These are phyloP conservation scores for Hemithea aestivaria DNA, from an alignment of 2,888 invertebrate species.

Conservation along the genomic window DNA sequence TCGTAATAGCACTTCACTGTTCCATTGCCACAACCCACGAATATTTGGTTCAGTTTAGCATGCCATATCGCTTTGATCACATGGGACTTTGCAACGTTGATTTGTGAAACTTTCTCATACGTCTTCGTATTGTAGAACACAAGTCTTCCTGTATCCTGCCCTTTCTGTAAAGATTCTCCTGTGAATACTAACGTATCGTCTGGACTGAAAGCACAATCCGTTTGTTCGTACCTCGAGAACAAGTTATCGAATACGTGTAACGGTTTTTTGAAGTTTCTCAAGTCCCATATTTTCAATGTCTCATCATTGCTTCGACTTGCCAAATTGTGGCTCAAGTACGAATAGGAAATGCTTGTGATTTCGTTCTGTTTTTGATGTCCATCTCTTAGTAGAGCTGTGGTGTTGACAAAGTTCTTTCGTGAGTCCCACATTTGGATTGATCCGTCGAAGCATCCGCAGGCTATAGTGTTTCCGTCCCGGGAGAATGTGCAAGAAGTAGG, in stretches of 20 bases:
- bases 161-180: conserved; percentile 88
- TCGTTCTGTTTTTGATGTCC: conserved; percentile 90
- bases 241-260: conserved; percentile 84
- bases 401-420: conserved; percentile 93
- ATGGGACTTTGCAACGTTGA: conserved; percentile 88
- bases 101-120: conserved; percentile 85
- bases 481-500: conserved; percentile 92
- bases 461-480: conserved; percentile 91
- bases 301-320: conserved; percentile 94
- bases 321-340: conserved; percentile 89
- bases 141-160: conserved; percentile 82
- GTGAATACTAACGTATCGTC: conserved; percentile 94
- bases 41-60: conserved; percentile 97
- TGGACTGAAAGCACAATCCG: conserved; percentile 93
- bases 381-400: conserved; percentile 85
- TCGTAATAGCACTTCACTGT: conserved; percentile 95
- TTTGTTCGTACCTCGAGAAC: conserved; percentile 91
- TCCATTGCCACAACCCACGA: conserved; percentile 95
- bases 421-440: conserved; percentile 99
- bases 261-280: conserved; percentile 89
- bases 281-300: conserved; percentile 96
- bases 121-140: conserved; percentile 89
- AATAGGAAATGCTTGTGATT: conserved; percentile 91
- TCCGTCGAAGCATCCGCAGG: conserved; percentile 96
- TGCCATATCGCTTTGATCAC: conserved; percentile 97